Base-by-base conservation (phyloP, 2,113 vertebrate genomes). In the Gallinago media region DNA sequence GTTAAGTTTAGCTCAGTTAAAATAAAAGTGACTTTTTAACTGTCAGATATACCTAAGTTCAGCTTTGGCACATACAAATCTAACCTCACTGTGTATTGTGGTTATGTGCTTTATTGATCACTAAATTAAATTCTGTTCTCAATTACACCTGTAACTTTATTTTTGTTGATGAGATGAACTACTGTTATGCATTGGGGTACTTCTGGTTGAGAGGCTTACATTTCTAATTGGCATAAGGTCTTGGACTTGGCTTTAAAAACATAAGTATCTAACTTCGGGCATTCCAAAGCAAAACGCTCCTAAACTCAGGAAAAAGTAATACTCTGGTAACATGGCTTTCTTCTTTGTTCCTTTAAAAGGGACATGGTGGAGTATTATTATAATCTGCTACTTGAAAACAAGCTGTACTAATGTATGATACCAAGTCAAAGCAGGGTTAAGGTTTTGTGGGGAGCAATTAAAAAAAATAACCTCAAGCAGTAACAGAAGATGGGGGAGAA, bases 341-440 rank as follows among this genome's bases (percentile, higher is more conserved):
- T 84, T 47, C 49, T 92, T 94, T 93, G 87, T 75, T 74, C 40
- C 40, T 68, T 91, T 85, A 80, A 85, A 95, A 89, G 70, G 71
- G 5, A 74, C 27, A 42, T 79, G 68, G 17, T 82, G 49, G 13
- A 93, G 50, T 50, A 62, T 92, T 94, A 81, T 85, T 85, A 52
- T 62, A 58, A 78, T 75, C 54, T 62, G 17, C 77, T 94, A 26
- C 67, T 92, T 87, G 49, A 66, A 88, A 94, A 79, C 40, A 93
- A 78, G 55, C 61, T 81, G 59, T 87, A 31, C 18, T 94, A 40
- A 81, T 77, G 32, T 54, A 50, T 86, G 65, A 77, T 61, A 52
- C 36, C 67, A 55, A 86, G 42, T 92, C 26, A 20, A 59, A 89
- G 38, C 34, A 73, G 27, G 0, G 0, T 50, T 50, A 10, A 59